phyloP scores from a whole-genome alignment of 2,888 invertebrate species.

The Cantharis rustica region DNA sequence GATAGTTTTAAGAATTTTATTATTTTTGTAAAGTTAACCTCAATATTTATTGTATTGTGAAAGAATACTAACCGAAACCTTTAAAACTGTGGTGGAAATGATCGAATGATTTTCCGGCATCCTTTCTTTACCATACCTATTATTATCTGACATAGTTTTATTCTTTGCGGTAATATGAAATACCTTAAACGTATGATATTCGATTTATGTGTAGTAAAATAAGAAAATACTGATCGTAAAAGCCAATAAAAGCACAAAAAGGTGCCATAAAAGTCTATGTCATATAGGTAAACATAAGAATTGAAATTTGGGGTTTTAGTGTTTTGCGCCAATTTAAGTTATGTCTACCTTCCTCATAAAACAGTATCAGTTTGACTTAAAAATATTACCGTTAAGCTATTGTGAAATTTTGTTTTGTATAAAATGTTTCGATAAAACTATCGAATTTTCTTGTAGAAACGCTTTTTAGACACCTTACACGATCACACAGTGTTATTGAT shows the following conservation, averaged over 20 bases:
- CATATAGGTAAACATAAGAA: conserved; percentile 1
- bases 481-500: too few relatives aligned
- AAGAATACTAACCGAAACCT: background rate
- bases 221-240: background rate
- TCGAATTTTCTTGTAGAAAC: too few relatives aligned
- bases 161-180: background rate
- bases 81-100: too few relatives aligned
- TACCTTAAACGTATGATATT: background rate
- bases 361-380: background rate
- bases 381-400: background rate
- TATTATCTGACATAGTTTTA: background rate
- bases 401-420: too few relatives aligned
- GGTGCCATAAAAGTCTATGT: background rate
- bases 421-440: too few relatives aligned
- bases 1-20: too few relatives aligned
- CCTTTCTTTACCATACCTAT: background rate
- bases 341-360: conserved; percentile 1
- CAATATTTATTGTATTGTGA: background rate
- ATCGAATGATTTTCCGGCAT: background rate
- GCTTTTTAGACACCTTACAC: too few relatives aligned
- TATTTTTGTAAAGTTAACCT: too few relatives aligned
- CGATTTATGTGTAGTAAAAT: background rate
- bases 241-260: background rate
- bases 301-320: conserved; percentile 5
- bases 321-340: background rate